Evolutionary conservation across 1,140 invertebrate species (phyloP).

Genomic region (Ditylenchus dipsaci): DNA sequence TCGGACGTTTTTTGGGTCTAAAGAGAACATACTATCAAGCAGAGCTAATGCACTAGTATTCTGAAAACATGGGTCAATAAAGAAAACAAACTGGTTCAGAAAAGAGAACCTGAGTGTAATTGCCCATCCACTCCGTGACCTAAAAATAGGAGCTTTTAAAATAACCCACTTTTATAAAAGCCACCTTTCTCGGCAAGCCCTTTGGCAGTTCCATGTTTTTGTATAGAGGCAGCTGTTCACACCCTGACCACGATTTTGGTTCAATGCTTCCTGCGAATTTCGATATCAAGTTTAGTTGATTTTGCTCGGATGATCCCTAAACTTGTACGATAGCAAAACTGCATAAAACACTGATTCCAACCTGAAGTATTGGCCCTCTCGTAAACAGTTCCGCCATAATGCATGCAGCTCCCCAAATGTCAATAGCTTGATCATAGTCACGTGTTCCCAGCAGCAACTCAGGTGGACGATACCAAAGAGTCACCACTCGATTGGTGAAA

Average conservation of each 20-base stretch:
- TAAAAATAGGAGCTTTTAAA: background rate
- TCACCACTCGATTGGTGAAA: slow-evolving; percentile 95
- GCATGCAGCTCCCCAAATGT: slow-evolving; percentile 95
- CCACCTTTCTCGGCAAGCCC: slow-evolving; percentile 71
- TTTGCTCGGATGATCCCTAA: slow-evolving; percentile 66
- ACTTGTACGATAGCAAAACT: slow-evolving; percentile 92
- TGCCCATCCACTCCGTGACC: too few species aligned
- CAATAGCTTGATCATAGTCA: slow-evolving; percentile 90
- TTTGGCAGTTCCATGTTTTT: slow-evolving; percentile 83
- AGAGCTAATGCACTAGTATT: slow-evolving; percentile 75
- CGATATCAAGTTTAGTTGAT: background rate
- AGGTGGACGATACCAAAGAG: slow-evolving; percentile 92
- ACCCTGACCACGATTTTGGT: slow-evolving; percentile 59
- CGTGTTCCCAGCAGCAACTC: slow-evolving; percentile 81
- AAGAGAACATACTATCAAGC: slow-evolving; percentile 80
- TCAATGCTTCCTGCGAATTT: background rate
- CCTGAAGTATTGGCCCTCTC: slow-evolving; percentile 69
- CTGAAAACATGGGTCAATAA: background rate
- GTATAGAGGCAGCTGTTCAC: slow-evolving; percentile 86
- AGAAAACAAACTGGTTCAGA: background rate
- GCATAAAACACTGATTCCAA: slow-evolving; percentile 87
- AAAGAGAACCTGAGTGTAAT: background rate
- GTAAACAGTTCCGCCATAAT: slow-evolving; percentile 99
- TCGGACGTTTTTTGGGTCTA: slow-evolving; percentile 86
- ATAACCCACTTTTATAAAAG: background rate